phyloP scores from a whole-genome alignment of 1,140 invertebrate genomes.

The Goniozus legneri region DNA sequence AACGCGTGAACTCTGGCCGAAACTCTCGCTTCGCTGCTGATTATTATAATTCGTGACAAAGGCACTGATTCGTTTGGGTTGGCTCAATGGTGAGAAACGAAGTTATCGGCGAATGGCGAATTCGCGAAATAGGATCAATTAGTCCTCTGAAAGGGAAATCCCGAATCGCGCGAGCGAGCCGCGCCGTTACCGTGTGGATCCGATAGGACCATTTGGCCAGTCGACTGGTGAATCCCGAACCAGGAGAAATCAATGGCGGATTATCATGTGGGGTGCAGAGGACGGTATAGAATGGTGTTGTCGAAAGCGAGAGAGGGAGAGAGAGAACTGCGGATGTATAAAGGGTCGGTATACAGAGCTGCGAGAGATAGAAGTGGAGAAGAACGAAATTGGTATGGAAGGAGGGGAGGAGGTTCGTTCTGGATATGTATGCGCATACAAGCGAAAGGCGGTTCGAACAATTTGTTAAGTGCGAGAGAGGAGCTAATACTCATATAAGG shows the following conservation, averaged over 20 bases:
- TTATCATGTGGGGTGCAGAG: conserved; percentile 4
- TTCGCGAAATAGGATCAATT: neutral
- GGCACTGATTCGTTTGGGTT: neutral
- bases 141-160: neutral
- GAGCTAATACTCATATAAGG: too few relatives aligned
- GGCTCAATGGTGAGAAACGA: neutral
- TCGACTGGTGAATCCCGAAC: neutral
- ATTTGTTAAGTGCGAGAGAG: too few relatives aligned
- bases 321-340: conserved; percentile 9
- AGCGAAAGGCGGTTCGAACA: too few relatives aligned
- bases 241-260: conserved; percentile 18
- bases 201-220: neutral
- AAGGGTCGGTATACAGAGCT: conserved; percentile 1
- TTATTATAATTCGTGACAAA: neutral
- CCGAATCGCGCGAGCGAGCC: conserved; percentile 9
- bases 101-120: neutral
- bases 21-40: too few relatives aligned
- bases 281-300: neutral
- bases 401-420: neutral
- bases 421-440: neutral
- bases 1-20: too few relatives aligned
- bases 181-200: neutral
- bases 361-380: neutral
- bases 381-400: neutral
- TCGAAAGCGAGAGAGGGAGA: neutral